Evolutionary conservation across 1,140 invertebrate genomes (phyloP).

Genomic region (Heterodera carotae): DNA sequence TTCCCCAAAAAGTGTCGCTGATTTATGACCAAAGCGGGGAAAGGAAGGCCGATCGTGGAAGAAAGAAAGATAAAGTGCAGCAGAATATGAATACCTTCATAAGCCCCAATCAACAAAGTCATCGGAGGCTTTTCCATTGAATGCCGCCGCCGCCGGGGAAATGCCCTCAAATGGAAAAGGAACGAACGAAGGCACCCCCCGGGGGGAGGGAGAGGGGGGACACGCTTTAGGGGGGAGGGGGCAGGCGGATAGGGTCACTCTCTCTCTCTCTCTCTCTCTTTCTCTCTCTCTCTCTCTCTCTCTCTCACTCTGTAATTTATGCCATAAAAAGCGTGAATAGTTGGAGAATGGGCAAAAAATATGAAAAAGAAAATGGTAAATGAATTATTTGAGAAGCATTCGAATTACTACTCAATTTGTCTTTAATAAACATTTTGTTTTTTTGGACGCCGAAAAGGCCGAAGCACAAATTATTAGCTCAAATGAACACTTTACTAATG

Average conservation of each 20-base stretch:
- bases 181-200: no score
- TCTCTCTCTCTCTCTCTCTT: no score
- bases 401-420: no score
- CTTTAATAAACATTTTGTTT: no score
- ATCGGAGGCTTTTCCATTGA: background rate
- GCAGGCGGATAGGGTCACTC: no score
- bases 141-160: background rate
- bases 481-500: no score
- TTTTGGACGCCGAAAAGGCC: no score
- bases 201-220: no score
- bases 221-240: no score
- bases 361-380: background rate
- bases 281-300: no score
- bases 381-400: background rate
- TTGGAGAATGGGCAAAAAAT: background rate
- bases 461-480: no score
- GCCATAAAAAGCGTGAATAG: background rate
- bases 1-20: background rate
- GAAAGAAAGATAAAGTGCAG: background rate
- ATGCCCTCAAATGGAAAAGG: background rate
- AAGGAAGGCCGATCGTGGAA: background rate
- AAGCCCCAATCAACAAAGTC: background rate
- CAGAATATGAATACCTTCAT: background rate
- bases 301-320: background rate
- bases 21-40: background rate